Evolutionary conservation across 2,797 vertebrate genomes (phyloP).

Genomic region (Yasuhikotakia modesta): DNA sequence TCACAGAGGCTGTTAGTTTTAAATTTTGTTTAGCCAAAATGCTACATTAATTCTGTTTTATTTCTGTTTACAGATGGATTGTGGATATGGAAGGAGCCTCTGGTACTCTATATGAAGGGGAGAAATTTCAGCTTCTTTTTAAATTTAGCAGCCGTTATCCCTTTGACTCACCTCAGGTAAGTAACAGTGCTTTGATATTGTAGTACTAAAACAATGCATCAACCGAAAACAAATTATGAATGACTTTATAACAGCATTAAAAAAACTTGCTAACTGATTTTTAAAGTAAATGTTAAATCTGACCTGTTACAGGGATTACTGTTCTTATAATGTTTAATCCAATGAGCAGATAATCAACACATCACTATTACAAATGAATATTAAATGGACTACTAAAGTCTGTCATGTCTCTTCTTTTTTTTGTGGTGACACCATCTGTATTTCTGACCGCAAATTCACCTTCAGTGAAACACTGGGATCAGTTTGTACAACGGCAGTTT

Average conservation of each 20-base stretch:
- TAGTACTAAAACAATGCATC: background rate
- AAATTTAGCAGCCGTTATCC: slow-evolving; percentile 99
- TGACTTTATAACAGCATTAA: background rate
- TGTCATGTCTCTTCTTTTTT: background rate
- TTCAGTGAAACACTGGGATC: background rate
- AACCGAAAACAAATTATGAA: background rate
- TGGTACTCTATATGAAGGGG: slow-evolving; percentile 98
- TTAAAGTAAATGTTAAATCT: background rate
- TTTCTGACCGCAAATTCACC: background rate
- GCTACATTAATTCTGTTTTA: too few relatives aligned
- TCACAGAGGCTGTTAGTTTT: too few relatives aligned
- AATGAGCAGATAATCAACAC: background rate
- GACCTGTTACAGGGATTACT: background rate
- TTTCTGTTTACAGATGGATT: slow-evolving; percentile 85
- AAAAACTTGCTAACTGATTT: background rate
- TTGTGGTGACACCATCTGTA: background rate
- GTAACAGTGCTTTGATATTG: background rate
- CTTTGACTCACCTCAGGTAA: slow-evolving; percentile 99
- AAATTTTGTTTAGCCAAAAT: too few relatives aligned
- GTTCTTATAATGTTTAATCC: background rate
- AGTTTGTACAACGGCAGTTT: background rate
- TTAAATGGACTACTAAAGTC: background rate
- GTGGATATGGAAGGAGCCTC: slow-evolving; percentile 99
- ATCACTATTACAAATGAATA: background rate
- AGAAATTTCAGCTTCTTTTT: slow-evolving; percentile 99